Base-by-base conservation (phyloP, 2,888 invertebrate species). In the Hydrotaea diabolus region DNA sequence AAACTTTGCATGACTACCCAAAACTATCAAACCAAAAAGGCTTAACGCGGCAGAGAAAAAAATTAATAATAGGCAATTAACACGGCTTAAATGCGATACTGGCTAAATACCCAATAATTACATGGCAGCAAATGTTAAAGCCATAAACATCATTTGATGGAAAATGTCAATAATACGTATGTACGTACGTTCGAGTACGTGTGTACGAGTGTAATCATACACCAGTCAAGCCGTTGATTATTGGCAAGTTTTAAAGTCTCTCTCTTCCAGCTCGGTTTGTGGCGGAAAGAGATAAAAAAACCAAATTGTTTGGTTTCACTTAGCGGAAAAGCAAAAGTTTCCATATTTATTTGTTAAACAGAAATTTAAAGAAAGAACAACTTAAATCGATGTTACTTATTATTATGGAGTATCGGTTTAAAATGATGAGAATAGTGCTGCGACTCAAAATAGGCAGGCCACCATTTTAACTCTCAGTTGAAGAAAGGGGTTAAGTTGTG, bases 71-170 rank as follows among this genome's bases (percentile, higher is more conserved):
- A 69, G 46, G 46, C 46, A 69, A 46, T 69, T 69, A 69, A 69
- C 69, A 46, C 69, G 69, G 43, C 69, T 69, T 69, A 69, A 69
- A 69, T 43, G 69, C 69, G 69, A 69, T 69, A 69, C 69, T 69
- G 46, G 46, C 69, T 69, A 69, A 69, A 69, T 69, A 69, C 69
- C 23, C 69, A 69, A 69, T 69, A 69, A 69, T 69, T 69, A 69
- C 69, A 69, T 69, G 69, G 69, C 46, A 69, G 21, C 69, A 69
- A 69, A 69, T 69, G 69, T 69, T 69, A 69, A 69, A 69, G 23
- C 46, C 43, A 46, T 69, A 69, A 69, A 46, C 69, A 46, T 46
- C 46, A 23, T 17, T 64, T 31, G 39, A 64, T 64, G 64, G 64
- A 69, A 69, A 69, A 69, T 69, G 69, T 69, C 69, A 69, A 69